These are phyloP conservation scores for Syngnathoides biaculeatus DNA, from an alignment of 2,113 vertebrate genomes.

Conservation along the genomic window DNA sequence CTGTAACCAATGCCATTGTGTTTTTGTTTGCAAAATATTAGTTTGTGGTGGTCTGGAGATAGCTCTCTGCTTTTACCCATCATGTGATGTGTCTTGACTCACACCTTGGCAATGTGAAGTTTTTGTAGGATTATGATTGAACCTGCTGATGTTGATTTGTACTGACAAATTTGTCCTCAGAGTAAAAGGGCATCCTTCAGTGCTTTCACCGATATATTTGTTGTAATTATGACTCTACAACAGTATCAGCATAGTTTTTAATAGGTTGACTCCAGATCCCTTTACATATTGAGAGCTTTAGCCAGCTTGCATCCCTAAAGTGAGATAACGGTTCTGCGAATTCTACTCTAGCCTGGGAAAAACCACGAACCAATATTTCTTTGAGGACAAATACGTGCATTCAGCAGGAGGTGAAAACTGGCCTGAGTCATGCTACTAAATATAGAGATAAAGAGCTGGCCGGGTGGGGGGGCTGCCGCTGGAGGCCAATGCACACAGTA, in stretches of 20 bases:
- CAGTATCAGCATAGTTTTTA: neutral
- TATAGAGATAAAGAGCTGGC: neutral
- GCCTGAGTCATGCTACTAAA: conserved; percentile 6
- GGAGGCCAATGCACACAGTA: neutral
- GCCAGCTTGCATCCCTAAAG: conserved; percentile 1
- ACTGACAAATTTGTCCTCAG: neutral
- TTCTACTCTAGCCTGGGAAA: neutral
- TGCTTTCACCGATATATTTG: neutral
- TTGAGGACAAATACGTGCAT: conserved; percentile 12
- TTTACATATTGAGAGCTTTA: neutral
- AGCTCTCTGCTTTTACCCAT: no score
- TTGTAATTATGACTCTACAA: neutral
- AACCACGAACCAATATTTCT: neutral
- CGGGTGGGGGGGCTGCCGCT: neutral
- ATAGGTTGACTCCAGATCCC: no score
- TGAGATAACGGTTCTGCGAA: conserved; percentile 29
- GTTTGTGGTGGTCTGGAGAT: no score
- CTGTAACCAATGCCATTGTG: no score
- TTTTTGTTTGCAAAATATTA: no score
- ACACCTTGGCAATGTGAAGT: no score
- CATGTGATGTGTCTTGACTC: no score
- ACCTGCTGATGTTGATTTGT: no score
- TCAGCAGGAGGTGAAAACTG: conserved; percentile 5
- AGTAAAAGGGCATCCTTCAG: neutral
- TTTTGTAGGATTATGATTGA: no score